phyloP scores from a whole-genome alignment of 2,113 vertebrate species.

The Vulpes lagopus region DNA sequence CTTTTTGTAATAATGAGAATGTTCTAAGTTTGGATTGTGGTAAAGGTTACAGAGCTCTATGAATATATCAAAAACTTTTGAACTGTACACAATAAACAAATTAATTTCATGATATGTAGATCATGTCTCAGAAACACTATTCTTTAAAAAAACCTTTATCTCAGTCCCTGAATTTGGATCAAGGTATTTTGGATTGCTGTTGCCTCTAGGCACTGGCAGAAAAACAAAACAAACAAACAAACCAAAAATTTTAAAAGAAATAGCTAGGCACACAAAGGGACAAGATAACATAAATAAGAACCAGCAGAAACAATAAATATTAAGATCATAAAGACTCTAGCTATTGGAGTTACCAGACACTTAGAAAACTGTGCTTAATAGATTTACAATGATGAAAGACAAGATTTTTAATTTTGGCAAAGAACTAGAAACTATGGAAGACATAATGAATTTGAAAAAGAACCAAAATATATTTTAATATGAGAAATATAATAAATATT shows the following conservation, averaged over 20 bases:
- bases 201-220: background rate
- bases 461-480: background rate
- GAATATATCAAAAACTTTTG: background rate
- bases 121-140: background rate
- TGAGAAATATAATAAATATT: background rate
- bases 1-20: background rate
- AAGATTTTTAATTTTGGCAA: background rate
- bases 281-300: background rate
- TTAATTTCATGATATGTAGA: background rate
- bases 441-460: background rate
- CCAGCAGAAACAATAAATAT: background rate
- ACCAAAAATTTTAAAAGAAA: background rate
- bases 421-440: background rate
- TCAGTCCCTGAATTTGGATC: background rate
- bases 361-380: background rate
- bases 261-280: background rate
- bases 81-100: background rate
- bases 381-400: background rate
- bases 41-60: background rate
- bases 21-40: background rate
- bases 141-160: background rate
- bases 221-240: background rate
- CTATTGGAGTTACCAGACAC: background rate
- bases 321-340: background rate
- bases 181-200: background rate